Conservation (phyloP, 2,113 vertebrate genomes). For the Platycercus adscitus region DNA sequence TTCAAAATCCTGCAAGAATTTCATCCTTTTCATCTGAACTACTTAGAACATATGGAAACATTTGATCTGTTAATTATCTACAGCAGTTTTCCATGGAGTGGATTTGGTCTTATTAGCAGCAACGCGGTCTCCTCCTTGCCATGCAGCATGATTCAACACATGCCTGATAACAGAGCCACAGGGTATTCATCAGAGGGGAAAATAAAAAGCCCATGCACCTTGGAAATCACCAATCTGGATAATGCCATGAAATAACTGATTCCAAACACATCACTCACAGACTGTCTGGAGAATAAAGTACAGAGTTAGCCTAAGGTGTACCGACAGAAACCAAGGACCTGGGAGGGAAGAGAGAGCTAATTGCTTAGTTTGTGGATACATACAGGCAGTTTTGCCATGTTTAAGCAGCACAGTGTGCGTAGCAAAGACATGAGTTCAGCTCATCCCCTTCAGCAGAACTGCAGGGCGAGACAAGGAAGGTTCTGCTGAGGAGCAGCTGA, state of each 20-base stretch:
- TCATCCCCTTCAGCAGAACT: neutral
- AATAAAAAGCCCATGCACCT: neutral
- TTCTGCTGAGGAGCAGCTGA: neutral
- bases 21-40: constrained; percentile 13
- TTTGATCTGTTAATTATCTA: constrained; percentile 6
- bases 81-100: neutral
- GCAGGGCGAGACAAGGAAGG: neutral
- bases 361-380: neutral
- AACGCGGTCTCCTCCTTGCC: neutral
- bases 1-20: constrained; percentile 22
- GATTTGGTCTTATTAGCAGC: neutral
- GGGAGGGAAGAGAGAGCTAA: neutral
- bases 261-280: neutral
- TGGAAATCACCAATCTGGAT: neutral
- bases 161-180: neutral
- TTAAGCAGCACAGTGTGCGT: neutral
- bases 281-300: neutral
- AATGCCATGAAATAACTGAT: neutral
- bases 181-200: neutral
- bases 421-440: neutral
- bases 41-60: neutral
- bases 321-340: neutral
- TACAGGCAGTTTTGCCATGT: neutral
- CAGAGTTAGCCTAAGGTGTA: neutral
- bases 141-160: neutral